Evolutionary conservation across 2,888 invertebrate species (phyloP), one percentile per base, ranked within the genome.

Genomic region (Cerastis leucographa): DNA sequence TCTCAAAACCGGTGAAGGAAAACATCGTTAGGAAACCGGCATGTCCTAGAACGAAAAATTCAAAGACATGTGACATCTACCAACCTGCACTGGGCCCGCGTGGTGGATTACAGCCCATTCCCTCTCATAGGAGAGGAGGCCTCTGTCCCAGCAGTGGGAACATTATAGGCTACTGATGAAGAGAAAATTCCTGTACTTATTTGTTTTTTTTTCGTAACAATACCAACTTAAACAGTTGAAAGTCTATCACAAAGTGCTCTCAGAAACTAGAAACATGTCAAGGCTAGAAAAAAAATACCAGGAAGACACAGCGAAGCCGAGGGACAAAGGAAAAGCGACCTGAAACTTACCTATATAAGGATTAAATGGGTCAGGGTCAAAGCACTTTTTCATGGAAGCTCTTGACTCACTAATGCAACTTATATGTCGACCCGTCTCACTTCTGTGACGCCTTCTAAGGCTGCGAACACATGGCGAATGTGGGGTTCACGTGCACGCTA

Each of bases 381-480:
- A 51, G 6, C 42, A 74, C 29, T 84, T 82, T 82, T 84, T 80
- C 67, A 59, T 25, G 59, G 35, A 66, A 70, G 51, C 56, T 62
- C 62, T 44, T 51, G 80, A 54, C 51, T 70, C 74, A 74, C 84
- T 82, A 82, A 84, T 82, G 80, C 80, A 69, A 71, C 71, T 74
- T 84, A 68, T 74, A 42, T 80, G 81, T 80, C 62, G 74, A 82
- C 80, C 84, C 67, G 67, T 71, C 80, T 73, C 84, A 84, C 44
- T 70, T 74, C 40, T 56, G 54, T 62, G 59, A 59, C 59, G 59
- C 25, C 84, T 77, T 64, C 29, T 54, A 83, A 59, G 40, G 54
- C 46, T 14, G 19, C 14, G 65, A 46, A 29, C 54, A 56, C 22
- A 35, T 64, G 22, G 56, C 2, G 29, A 44, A 78, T 78, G 25